Percentiles rank a stretch among this genome's conserved stretches.
Evolutionary conservation across 2,113 vertebrate species (phyloP).

Genomic region (Podarcis muralis): DNA sequence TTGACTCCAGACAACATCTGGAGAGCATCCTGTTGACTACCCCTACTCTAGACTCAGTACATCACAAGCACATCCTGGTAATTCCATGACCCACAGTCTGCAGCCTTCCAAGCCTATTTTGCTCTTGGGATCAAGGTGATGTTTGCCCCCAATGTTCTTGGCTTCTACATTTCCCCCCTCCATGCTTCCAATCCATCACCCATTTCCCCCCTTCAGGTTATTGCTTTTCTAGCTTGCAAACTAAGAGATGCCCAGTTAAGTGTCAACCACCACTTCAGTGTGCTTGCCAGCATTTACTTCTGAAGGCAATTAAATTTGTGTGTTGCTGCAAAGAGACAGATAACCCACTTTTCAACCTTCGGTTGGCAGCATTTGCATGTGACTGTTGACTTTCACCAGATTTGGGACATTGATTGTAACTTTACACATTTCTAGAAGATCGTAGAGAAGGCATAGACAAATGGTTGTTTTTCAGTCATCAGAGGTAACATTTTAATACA

Average conservation of each 20-base stretch:
- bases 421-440: neutral
- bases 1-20: neutral
- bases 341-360: neutral
- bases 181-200: neutral
- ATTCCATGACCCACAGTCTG: neutral
- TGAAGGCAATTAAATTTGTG: neutral
- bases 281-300: neutral
- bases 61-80: too few relatives aligned
- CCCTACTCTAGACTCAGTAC: too few relatives aligned
- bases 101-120: neutral
- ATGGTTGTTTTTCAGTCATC: slow-evolving; percentile 42
- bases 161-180: neutral
- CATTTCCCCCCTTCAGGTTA: neutral
- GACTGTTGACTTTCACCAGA: neutral
- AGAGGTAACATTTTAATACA: slow-evolving; percentile 47
- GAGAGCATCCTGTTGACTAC: too few relatives aligned
- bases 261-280: neutral
- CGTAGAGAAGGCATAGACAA: neutral
- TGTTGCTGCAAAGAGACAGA: neutral
- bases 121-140: neutral
- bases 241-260: neutral
- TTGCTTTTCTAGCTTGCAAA: neutral
- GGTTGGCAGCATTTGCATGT: neutral
- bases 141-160: neutral
- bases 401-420: neutral